Evolutionary conservation across 2,888 invertebrate species (phyloP).

Genomic region (Cactoblastis cactorum): DNA sequence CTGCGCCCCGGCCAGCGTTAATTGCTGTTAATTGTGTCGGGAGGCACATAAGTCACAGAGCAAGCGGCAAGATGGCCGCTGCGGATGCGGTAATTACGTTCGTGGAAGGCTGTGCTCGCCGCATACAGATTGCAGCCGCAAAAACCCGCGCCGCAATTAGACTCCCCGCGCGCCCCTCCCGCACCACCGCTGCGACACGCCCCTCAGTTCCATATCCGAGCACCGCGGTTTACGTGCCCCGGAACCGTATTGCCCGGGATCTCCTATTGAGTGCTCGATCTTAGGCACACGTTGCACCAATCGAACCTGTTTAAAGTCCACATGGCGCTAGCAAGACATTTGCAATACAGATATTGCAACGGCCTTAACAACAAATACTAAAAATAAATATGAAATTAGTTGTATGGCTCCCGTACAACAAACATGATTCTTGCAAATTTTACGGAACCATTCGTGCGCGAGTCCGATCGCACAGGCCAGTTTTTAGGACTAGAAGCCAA

Average conservation of each 20-base stretch:
- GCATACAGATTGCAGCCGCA: slow-evolving; percentile 64
- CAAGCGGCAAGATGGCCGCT: slow-evolving; percentile 62
- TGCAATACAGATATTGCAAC: too few relatives aligned
- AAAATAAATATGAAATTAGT: too few relatives aligned
- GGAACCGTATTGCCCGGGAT: slow-evolving; percentile 9
- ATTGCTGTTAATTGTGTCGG: slow-evolving; percentile 53
- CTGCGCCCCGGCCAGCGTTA: slow-evolving; percentile 39
- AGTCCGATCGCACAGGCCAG: too few relatives aligned
- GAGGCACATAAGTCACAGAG: slow-evolving; percentile 41
- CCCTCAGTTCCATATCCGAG: slow-evolving; percentile 6
- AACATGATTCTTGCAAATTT: too few relatives aligned
- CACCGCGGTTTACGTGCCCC: not conserved
- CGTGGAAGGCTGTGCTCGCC: slow-evolving; percentile 57
- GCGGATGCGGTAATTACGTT: slow-evolving; percentile 72
- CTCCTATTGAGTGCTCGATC: not conserved
- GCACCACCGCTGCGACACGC: slow-evolving; percentile 20
- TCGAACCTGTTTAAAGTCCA: not conserved
- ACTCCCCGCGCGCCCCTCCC: slow-evolving; percentile 24
- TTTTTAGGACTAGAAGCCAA: too few relatives aligned
- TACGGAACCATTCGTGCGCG: too few relatives aligned
- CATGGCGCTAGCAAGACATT: not conserved
- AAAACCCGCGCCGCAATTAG: slow-evolving; percentile 55
- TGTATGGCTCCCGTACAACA: too few relatives aligned
- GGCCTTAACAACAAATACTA: too few relatives aligned
- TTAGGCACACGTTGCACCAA: not conserved